Base-by-base conservation (phyloP, 2,797 vertebrate genomes). In the Ceyx erithaca region DNA sequence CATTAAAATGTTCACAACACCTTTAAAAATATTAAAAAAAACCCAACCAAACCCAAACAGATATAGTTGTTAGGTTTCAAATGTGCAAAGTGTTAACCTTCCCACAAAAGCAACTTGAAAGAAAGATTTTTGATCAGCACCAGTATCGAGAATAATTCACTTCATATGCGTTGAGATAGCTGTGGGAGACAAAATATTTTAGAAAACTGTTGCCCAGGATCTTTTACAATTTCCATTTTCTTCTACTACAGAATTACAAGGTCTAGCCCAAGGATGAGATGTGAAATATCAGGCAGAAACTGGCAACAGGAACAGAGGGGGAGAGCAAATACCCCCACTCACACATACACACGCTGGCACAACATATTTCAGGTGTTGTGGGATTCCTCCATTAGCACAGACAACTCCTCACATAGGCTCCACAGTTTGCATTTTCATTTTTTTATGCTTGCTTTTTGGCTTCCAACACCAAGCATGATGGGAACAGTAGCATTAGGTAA, bases 81-180 rank as follows among this genome's bases (percentile, higher is more conserved):
- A 96, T 95, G 94, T 96, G 95, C 90, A 92, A 95, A 95, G 93
- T 81, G 92, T 97, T 96, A 97, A 95, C 90, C 83, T 91, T 61
- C 46, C 87, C 58, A 33, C 85, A 89, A 87, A 67, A 91, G 80
- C 2, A 8, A 92, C 94, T 93, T 94, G 91, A 94, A 96, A 96
- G 90, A 67, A 85, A 80, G 72, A 76, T 66, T 93, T 84, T 87
- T 95, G 89, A 87, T 85, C 94, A 95, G 85, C 87, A 82, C 79
- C 91, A 92, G 57, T 90, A 89, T 72, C 31, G 90, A 93, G 58
- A 91, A 52, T 96, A 95, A 97, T 95, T 97, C 84, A 94, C 91
- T 93, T 89, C 82, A 95, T 71, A 89, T 91, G 86, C 3, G 16
- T 69, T 41, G 80, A 66, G 69, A 91, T 82, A 92, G 89, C 72